phyloP scores from a whole-genome alignment of 2,113 vertebrate genomes.

The Pachyramphus minor region DNA sequence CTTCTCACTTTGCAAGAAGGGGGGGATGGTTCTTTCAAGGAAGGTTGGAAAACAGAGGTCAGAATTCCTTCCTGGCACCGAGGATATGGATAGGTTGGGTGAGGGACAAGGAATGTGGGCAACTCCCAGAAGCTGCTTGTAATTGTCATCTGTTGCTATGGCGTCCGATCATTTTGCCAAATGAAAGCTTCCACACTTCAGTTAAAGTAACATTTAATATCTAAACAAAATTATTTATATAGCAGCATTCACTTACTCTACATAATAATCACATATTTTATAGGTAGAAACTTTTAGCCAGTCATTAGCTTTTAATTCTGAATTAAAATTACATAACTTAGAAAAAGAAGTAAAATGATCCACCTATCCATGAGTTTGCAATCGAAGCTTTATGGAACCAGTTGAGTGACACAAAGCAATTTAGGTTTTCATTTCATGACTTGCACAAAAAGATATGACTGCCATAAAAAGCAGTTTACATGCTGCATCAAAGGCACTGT shows the following conservation, averaged over 20 bases:
- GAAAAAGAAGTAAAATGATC: not conserved
- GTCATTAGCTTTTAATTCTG: slow-evolving; percentile 2
- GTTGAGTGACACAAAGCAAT: not conserved
- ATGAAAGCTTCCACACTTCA: not conserved
- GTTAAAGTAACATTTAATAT: not conserved
- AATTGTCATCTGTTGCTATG: slow-evolving; percentile 9
- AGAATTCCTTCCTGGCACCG: not conserved
- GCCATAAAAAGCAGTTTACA: not conserved
- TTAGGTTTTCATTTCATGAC: not conserved
- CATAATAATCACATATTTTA: not conserved
- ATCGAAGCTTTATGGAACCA: not conserved
- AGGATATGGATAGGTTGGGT: not conserved
- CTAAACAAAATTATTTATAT: slow-evolving; percentile 2
- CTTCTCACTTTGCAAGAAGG: not conserved
- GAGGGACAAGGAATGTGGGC: not conserved
- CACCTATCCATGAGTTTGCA: not conserved
- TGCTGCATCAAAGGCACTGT: not conserved
- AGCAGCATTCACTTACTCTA: not conserved
- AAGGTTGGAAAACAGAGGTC: not conserved
- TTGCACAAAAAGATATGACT: not conserved
- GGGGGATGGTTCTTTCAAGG: not conserved
- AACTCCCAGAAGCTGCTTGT: not conserved
- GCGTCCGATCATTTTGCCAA: not conserved
- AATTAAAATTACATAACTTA: not conserved
- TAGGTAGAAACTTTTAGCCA: not conserved